Evolutionary conservation across 2,888 invertebrate species (phyloP).

Genomic region (Ophraella communa): DNA sequence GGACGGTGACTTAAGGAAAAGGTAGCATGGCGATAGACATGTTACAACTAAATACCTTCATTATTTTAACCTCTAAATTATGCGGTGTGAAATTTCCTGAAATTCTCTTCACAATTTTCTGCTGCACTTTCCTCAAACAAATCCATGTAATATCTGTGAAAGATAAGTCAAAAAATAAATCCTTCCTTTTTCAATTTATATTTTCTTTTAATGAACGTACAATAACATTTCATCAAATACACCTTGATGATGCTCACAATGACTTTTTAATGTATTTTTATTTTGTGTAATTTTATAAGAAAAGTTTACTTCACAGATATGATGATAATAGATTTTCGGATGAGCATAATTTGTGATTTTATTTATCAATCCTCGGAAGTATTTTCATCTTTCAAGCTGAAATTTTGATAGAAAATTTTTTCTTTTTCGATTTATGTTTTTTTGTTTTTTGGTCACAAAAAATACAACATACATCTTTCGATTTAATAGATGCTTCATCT

Average conservation of each 20-base stretch:
- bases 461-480: no score
- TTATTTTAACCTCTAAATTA: constrained; percentile 40
- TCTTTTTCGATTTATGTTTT: no score
- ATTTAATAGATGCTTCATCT: no score
- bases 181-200: constrained; percentile 43
- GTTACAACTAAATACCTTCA: constrained; percentile 39
- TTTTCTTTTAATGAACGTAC: constrained; percentile 41
- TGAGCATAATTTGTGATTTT: constrained; percentile 33
- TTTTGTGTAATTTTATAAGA: constrained; percentile 33
- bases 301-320: constrained; percentile 35
- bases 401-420: no score
- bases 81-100: constrained; percentile 42
- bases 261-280: constrained; percentile 36
- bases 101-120: constrained; percentile 39
- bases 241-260: constrained; percentile 40
- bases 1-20: no score
- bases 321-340: constrained; percentile 40
- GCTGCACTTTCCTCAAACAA: constrained; percentile 38
- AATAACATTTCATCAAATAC: constrained; percentile 42
- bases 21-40: no score
- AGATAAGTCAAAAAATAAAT: constrained; percentile 43
- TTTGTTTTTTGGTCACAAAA: no score
- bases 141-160: constrained; percentile 42
- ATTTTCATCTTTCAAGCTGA: no score
- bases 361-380: no score